phyloP scores from a whole-genome alignment of 2,888 invertebrate species.

The Tenthredo amoena region DNA sequence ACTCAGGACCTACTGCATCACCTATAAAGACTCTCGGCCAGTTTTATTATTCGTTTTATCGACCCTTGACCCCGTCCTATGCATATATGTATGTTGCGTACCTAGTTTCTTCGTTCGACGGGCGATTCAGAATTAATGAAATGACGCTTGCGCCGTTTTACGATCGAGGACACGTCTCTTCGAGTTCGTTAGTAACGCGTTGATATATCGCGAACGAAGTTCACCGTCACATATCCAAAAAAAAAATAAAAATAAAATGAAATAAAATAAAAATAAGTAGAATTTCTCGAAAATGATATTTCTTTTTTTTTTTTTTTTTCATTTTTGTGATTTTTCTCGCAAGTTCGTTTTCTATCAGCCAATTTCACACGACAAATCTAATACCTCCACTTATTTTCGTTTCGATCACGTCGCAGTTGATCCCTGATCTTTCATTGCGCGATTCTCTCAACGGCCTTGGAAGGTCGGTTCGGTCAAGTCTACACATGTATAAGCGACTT shows the following conservation, averaged over 20 bases:
- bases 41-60: constrained; percentile 15
- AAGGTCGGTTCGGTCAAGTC: constrained; percentile 39
- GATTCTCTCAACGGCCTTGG: constrained; percentile 38
- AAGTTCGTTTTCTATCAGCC: not conserved
- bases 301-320: not conserved
- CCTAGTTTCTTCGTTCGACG: not conserved
- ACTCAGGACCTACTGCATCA: not conserved
- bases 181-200: not conserved
- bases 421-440: constrained; percentile 26
- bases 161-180: not conserved
- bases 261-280: not conserved
- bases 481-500: not conserved
- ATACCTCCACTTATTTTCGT: not conserved
- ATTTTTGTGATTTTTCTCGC: not conserved
- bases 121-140: constrained; percentile 4
- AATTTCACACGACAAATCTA: not conserved
- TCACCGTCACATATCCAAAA: not conserved
- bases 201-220: not conserved
- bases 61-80: constrained; percentile 19
- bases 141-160: constrained; percentile 18
- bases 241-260: not conserved
- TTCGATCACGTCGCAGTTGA: constrained; percentile 3
- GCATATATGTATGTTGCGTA: constrained; percentile 11
- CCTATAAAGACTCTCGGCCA: not conserved
- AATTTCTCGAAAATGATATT: not conserved